phyloP scores from a whole-genome alignment of 2,113 vertebrate species.

The Brachyhypopomus gauderio region DNA sequence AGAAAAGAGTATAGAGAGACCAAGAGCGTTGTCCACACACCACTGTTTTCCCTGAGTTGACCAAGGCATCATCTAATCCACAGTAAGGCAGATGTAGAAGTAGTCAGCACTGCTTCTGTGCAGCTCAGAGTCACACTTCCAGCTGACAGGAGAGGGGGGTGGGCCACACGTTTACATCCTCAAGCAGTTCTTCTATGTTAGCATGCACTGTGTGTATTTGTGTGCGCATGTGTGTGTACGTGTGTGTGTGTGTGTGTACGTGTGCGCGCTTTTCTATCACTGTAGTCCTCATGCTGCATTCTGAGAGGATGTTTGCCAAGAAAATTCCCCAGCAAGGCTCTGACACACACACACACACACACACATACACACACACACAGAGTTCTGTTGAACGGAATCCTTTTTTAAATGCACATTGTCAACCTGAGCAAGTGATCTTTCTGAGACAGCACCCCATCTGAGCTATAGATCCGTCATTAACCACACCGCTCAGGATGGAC shows the following conservation, averaged over 20 bases:
- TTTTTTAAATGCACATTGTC: neutral
- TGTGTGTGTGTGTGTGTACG: neutral
- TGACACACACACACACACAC: neutral
- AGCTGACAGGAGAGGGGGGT: neutral
- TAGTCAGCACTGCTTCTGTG: conserved; percentile 23
- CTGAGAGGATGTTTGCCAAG: neutral
- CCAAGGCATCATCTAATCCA: conserved; percentile 26
- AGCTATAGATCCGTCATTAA: no score
- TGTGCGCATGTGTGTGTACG: no score
- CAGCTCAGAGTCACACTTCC: conserved; percentile 23
- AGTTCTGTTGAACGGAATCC: no score
- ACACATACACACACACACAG: neutral
- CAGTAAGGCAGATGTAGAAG: conserved; percentile 39
- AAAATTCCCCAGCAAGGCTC: neutral
- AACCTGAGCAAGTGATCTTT: neutral
- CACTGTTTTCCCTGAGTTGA: conserved; percentile 26
- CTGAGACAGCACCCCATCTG: no score
- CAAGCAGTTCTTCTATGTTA: conserved; percentile 11
- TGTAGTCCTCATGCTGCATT: neutral
- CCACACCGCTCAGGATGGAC: no score
- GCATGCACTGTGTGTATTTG: neutral
- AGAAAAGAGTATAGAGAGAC: conserved; percentile 66
- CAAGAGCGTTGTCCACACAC: conserved; percentile 37
- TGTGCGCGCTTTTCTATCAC: neutral
- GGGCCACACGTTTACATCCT: conserved; percentile 33